Conservation (phyloP, 2,113 vertebrate species). For the Lipophrys pholis region DNA sequence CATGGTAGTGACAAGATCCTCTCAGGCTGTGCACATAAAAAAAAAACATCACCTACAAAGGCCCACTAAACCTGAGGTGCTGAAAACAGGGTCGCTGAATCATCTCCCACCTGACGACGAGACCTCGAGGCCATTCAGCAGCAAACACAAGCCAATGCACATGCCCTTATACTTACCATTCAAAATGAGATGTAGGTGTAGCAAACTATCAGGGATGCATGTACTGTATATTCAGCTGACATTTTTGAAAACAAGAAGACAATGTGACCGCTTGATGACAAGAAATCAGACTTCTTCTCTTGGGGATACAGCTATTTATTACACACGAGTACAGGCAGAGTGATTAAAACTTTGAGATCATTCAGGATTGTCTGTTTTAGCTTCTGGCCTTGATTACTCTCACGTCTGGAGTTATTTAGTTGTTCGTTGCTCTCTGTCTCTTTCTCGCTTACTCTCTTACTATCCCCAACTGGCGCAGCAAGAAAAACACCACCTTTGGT, state of each 20-base stretch:
- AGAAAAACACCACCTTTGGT: no score
- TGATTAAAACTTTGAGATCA: not conserved
- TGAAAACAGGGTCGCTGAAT: conserved; percentile 6
- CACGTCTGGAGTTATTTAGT: no score
- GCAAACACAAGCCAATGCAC: conserved; percentile 1
- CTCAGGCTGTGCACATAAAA: conserved; percentile 5
- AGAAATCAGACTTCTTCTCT: not conserved
- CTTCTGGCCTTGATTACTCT: not conserved
- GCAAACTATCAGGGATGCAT: not conserved
- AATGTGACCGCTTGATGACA: not conserved
- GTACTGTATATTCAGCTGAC: not conserved
- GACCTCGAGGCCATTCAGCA: conserved; percentile 19
- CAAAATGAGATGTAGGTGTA: not conserved
- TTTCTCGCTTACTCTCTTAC: no score
- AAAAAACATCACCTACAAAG: conserved; percentile 9
- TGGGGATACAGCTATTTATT: no score
- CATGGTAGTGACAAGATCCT: not conserved
- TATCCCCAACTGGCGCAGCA: no score
- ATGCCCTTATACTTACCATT: not conserved
- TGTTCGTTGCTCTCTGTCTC: no score
- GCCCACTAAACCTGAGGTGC: not conserved
- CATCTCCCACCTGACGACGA: conserved; percentile 11
- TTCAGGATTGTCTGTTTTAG: not conserved
- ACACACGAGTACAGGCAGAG: not conserved
- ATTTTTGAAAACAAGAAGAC: not conserved